phyloP scores from a whole-genome alignment of 2,113 vertebrate genomes.

The Danio rerio region GRCz12tu NC_133200.1:27133001-27133500 shows the following conservation, averaged over 20 bases:
- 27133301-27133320: neutral
- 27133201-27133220: neutral
- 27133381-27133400: neutral
- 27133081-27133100: too few relatives aligned
- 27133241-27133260: neutral
- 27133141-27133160: too few relatives aligned
- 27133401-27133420: neutral
- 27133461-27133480: neutral
- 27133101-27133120: too few relatives aligned
- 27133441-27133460: slow-evolving; percentile 6
- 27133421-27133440: neutral
- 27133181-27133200: neutral
- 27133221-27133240: neutral
- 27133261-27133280: neutral
- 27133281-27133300: neutral
- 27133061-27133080: too few relatives aligned
- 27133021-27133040: too few relatives aligned
- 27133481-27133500: neutral
- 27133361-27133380: neutral
- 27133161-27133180: neutral
- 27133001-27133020: too few relatives aligned
- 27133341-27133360: neutral
- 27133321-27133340: neutral
- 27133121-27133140: too few relatives aligned
- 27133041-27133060: too few relatives aligned